Evolutionary conservation across 30 jellyfish, hydroid and myxozoan genomes (phyloP), one percentile per base, ranked within the genome.

Genomic region (Mastigias papua): DNA sequence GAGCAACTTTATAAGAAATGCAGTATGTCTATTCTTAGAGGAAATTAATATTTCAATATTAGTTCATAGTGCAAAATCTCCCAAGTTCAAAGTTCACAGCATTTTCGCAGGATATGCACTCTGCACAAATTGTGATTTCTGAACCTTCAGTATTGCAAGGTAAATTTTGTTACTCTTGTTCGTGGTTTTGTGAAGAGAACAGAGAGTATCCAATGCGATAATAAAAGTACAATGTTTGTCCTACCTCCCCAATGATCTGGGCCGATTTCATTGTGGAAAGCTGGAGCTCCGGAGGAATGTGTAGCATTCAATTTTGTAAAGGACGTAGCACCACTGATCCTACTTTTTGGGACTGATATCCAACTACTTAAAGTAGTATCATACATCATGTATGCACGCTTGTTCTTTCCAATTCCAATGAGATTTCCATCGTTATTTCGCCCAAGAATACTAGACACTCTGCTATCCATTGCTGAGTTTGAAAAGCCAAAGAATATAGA

Each of bases 241-340:
- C 25, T 88, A 88, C 96, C 92, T 88, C 96, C 96, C 96, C 96
- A 88, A 17, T 77, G 68, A 69, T 88, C 92, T 16, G 78, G 37
- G 7, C 58, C 91, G 68, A 88, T 30, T 21, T 31, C 64, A 8
- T 58, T 21, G 27, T 35, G 34, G 30, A 48, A 66, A 21, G 33
- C 82, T 2, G 96, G 96, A 57, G 51, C 49, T 25, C 90, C 91
- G 17, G 91, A 7, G 10, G 88, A 30, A 17, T 66, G 34, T n/a
- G 34, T 20, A 26, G 20, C 61, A 2, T 23, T 63, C 75, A 80
- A 62, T 34, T 50, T 46, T 61, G 27, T 46, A 20, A 10, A 33
- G 25, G 31, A 30, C 15, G n/a, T 54, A 1, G 80, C 73, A 1
- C 65, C 71, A 9, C 89, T 65, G 54, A 68, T 37, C 75, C 25